phyloP scores from a whole-genome alignment of 2,888 invertebrate genomes.

The Hirudinaria manillensis region DNA sequence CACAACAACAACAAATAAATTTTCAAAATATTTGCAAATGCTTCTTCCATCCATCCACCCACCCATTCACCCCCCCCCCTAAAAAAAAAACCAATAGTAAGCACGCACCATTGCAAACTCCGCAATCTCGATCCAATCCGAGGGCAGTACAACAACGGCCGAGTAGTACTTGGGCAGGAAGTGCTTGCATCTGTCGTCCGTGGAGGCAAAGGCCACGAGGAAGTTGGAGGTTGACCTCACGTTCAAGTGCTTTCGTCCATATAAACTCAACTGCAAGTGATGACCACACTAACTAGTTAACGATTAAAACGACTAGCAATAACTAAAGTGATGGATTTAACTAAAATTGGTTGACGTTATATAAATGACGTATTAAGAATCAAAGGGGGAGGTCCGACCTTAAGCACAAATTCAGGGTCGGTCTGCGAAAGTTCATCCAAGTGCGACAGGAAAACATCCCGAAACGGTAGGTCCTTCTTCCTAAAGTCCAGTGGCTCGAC shows the following conservation, averaged over 20 bases:
- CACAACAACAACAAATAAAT: too few species aligned
- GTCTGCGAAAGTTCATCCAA: conserved; percentile 43
- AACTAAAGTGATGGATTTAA: neutral
- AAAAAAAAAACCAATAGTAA: neutral
- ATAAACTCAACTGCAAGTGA: conserved; percentile 53
- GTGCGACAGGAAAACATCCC: conserved; percentile 37
- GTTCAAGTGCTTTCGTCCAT: conserved; percentile 55
- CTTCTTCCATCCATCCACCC: too few species aligned
- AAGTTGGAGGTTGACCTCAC: conserved; percentile 55
- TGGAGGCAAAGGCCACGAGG: conserved; percentile 53
- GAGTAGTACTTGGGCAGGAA: conserved; percentile 54
- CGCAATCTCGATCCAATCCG: conserved; percentile 57
- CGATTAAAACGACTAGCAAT: neutral
- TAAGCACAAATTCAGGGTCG: conserved; percentile 56
- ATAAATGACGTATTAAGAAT: too few species aligned
- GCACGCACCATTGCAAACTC: conserved; percentile 53
- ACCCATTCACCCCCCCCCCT: too few species aligned
- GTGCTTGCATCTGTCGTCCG: conserved; percentile 47
- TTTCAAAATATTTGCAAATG: too few species aligned
- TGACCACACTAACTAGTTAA: neutral
- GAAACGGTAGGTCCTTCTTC: conserved; percentile 42
- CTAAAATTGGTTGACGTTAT: too few species aligned
- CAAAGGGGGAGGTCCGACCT: too few species aligned
- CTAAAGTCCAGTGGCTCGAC: conserved; percentile 51
- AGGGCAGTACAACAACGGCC: conserved; percentile 52